Evolutionary conservation across 2,797 vertebrate genomes (phyloP).

Genomic region (Microcaecilia unicolor): DNA sequence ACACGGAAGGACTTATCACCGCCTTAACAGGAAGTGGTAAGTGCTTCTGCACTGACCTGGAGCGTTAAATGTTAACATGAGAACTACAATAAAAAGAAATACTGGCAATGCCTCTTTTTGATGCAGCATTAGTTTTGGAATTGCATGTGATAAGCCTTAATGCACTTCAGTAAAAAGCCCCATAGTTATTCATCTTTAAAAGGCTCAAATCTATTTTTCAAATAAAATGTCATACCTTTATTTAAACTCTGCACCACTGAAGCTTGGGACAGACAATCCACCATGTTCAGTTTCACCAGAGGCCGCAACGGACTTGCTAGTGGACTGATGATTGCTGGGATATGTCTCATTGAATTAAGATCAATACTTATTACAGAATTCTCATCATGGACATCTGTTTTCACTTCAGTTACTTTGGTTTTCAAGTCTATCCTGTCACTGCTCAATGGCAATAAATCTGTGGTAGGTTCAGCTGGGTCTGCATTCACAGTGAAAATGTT

Average conservation of each 20-base stretch:
- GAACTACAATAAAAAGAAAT: no score
- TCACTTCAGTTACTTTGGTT: constrained; percentile 29
- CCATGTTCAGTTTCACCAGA: constrained; percentile 51
- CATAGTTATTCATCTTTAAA: no score
- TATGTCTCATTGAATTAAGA: constrained; percentile 70
- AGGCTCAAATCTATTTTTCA: no score
- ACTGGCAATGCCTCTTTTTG: no score
- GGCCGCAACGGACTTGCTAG: constrained; percentile 79
- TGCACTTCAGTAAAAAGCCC: no score
- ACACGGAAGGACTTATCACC: no score
- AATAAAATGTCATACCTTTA: constrained; percentile 66
- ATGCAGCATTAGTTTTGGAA: no score
- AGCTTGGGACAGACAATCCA: constrained; percentile 55
- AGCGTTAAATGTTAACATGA: no score
- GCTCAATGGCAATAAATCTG: constrained; percentile 18
- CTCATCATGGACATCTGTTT: constrained; percentile 58
- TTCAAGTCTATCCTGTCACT: constrained; percentile 12
- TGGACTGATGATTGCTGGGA: constrained; percentile 87
- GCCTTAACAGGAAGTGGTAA: no score
- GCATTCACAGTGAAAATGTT: constrained; percentile 34
- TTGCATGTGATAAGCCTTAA: no score
- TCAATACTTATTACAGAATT: constrained; percentile 84
- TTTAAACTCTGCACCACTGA: constrained; percentile 65
- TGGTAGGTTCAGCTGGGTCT: constrained; percentile 32
- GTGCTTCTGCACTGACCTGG: no score